Base-by-base conservation (phyloP, 2,797 vertebrate genomes). In the Balearica regulorum region DNA sequence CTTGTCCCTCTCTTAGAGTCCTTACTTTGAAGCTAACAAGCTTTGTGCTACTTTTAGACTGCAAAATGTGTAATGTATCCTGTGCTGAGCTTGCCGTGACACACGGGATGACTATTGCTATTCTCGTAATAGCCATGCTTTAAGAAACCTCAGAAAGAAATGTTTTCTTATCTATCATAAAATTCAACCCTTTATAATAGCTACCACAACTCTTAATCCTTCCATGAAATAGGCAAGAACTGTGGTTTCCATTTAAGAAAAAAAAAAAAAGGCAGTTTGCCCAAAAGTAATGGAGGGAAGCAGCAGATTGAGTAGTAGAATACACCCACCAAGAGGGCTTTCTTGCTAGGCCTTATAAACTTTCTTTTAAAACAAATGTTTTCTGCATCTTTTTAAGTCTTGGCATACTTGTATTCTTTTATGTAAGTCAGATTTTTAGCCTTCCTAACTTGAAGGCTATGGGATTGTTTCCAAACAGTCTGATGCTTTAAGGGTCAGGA, bases 401-500 rank as follows among this genome's bases (percentile, higher is more conserved):
- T 82, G 58, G 35, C 66, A 44, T 73, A 11, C 9, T 84, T 86
- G 8, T 21, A 13, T 31, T 69, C 94, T 89, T 89, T 80, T 53
- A 64, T 55, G 4, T 21, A 61, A 69, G 73, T 61, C 20, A 49
- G 16, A 64, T 87, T 60, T 89, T 76, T 89, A 2, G 22, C 43
- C 53, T 83, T 79, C 18, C 10, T 68, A 25, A 73, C 48, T 91
- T 91, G 89, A 92, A 79, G 89, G 51, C 86, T 53, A 2, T 5
- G 48, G 91, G 90, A 89, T 84, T 85, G 75, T 60, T 93, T 96
- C 91, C 94, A 93, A 90, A 64, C 29, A 64, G 82, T 54, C 75
- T 95, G 92, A 80, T 96, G 61, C 18, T 91, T 88, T 61, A n/a
- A 80, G 93, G 87, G 82, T 93, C 94, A 87, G 92, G 41, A 86